Evolutionary conservation across 2,797 vertebrate genomes (phyloP).

Genomic region (Jordanella pulchra): DNA sequence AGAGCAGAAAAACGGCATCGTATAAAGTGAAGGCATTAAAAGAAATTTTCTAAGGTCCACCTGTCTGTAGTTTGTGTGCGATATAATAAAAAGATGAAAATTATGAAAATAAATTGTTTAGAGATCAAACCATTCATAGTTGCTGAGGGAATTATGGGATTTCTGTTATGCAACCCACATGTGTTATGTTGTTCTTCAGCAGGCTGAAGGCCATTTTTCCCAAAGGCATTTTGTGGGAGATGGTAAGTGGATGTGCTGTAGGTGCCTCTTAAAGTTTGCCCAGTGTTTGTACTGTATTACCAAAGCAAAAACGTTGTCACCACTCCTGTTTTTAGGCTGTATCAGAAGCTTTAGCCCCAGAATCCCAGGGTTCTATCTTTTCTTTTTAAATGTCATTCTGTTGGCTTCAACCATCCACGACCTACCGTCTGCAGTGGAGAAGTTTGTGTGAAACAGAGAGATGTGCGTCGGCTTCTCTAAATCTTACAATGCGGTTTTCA

Average conservation of each 20-base stretch:
- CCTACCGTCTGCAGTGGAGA: too few relatives aligned
- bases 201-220: not conserved
- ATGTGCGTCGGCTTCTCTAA: too few relatives aligned
- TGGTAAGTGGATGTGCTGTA: too few relatives aligned
- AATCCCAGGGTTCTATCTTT: too few relatives aligned
- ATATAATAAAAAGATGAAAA: not conserved
- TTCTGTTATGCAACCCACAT: not conserved
- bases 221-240: too few relatives aligned
- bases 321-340: not conserved
- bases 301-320: not conserved
- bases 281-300: not conserved
- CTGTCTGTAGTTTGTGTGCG: not conserved
- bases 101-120: not conserved
- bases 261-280: too few relatives aligned
- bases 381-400: too few relatives aligned
- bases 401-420: too few relatives aligned
- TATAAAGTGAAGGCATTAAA: not conserved
- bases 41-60: not conserved
- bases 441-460: too few relatives aligned
- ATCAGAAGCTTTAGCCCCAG: too few relatives aligned
- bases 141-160: not conserved
- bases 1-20: slow-evolving; percentile 20
- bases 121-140: not conserved
- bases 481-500: too few relatives aligned
- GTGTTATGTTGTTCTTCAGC: not conserved